Percentiles rank a stretch among this genome's conserved stretches.
Conservation (phyloP, 2,797 vertebrate species). For the Amblyraja radiata region DNA sequence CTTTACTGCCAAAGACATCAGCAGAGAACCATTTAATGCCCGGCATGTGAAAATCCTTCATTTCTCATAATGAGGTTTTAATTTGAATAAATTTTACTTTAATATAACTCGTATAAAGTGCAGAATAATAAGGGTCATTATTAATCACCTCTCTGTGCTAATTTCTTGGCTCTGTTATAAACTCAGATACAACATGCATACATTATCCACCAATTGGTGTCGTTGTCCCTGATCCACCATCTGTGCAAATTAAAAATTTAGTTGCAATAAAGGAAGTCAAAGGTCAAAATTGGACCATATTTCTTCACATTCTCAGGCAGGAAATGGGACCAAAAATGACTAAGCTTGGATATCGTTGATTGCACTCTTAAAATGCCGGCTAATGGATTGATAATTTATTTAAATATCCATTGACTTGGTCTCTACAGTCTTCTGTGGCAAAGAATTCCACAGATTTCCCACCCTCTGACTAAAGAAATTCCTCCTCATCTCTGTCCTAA, state of each 20-base stretch:
- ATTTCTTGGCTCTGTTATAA: not conserved
- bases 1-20: not conserved
- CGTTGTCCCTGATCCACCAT: not conserved
- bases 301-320: not conserved
- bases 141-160: not conserved
- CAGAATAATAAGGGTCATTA: not conserved
- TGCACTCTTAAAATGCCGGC: too few relatives aligned
- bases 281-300: not conserved
- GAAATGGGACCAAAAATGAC: not conserved
- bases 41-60: not conserved
- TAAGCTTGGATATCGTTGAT: not conserved
- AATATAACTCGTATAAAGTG: not conserved
- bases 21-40: not conserved
- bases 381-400: too few relatives aligned
- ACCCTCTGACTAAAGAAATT: too few relatives aligned
- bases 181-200: not conserved
- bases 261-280: not conserved
- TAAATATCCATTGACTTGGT: too few relatives aligned
- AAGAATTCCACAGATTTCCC: too few relatives aligned
- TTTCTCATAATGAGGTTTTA: not conserved
- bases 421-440: too few relatives aligned
- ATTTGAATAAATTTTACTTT: constrained; percentile 6
- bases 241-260: not conserved
- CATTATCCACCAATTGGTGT: not conserved
- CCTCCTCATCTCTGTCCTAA: too few relatives aligned